These are phyloP conservation scores for Harpagoxenus sublaevis DNA, from an alignment of 2,888 invertebrate genomes.

Conservation along the genomic window DNA sequence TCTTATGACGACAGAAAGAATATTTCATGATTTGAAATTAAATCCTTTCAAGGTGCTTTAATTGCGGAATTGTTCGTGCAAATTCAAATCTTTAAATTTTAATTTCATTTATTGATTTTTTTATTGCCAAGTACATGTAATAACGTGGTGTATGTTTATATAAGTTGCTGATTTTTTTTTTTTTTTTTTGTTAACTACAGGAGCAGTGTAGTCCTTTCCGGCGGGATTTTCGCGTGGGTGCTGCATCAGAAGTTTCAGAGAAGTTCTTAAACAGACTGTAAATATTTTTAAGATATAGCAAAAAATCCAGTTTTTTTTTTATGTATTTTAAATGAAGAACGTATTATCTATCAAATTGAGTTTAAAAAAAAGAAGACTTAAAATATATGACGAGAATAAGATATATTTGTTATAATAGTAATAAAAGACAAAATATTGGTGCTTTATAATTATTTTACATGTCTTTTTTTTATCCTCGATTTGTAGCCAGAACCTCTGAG, in stretches of 20 bases:
- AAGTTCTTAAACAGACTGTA: slow-evolving; percentile 13
- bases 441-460: neutral
- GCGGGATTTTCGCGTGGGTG: slow-evolving; percentile 77
- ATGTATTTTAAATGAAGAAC: neutral
- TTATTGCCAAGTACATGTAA: neutral
- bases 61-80: neutral
- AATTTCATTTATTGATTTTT: slow-evolving; percentile 7
- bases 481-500: neutral
- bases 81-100: slow-evolving; percentile 1
- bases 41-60: neutral
- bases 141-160: neutral
- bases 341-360: neutral
- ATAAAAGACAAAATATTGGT: neutral
- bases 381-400: neutral
- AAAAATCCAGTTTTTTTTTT: neutral
- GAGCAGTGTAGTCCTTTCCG: slow-evolving; percentile 77
- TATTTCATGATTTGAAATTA: neutral
- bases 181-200: slow-evolving; percentile 71
- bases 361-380: neutral
- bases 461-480: neutral
- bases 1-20: neutral
- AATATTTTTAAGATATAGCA: neutral
- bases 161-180: slow-evolving; percentile 25
- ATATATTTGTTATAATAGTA: neutral
- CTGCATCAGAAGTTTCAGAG: slow-evolving; percentile 64